Conservation (phyloP, 2,797 vertebrate species). For the Peromyscus nudipes region DNA sequence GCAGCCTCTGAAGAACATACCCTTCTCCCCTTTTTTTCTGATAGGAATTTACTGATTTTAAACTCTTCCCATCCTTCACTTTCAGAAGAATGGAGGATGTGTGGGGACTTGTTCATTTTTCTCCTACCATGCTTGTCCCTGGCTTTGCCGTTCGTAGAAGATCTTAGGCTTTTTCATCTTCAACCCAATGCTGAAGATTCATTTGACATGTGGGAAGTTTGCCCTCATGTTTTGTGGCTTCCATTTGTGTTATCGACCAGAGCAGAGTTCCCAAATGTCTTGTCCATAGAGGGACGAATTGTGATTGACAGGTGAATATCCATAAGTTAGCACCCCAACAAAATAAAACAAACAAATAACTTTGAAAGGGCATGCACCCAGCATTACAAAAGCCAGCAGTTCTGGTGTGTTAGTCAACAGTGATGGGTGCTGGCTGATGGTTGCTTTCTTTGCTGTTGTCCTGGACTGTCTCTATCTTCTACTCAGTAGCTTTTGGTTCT, state of each 20-base stretch:
- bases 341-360: not conserved
- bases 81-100: conserved; percentile 39
- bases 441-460: not conserved
- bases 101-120: not conserved
- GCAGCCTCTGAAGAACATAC: not conserved
- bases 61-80: conserved; percentile 25
- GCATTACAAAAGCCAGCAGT: not conserved
- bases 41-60: not conserved
- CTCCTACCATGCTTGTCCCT: conserved; percentile 27
- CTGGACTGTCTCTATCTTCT: not conserved
- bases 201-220: conserved; percentile 77
- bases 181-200: conserved; percentile 57
- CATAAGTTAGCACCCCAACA: not conserved
- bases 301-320: conserved; percentile 55
- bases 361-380: conserved; percentile 6
- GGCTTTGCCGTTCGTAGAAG: conserved; percentile 50
- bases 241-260: conserved; percentile 54
- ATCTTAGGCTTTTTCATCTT: conserved; percentile 49
- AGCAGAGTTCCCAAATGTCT: conserved; percentile 67
- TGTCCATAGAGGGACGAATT: not conserved
- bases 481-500: not conserved
- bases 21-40: conserved; percentile 51
- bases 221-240: conserved; percentile 30
- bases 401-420: not conserved
- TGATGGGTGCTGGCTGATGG: not conserved